Conservation (phyloP, 1,140 invertebrate species). For the Aleiodes sp. region DNA sequence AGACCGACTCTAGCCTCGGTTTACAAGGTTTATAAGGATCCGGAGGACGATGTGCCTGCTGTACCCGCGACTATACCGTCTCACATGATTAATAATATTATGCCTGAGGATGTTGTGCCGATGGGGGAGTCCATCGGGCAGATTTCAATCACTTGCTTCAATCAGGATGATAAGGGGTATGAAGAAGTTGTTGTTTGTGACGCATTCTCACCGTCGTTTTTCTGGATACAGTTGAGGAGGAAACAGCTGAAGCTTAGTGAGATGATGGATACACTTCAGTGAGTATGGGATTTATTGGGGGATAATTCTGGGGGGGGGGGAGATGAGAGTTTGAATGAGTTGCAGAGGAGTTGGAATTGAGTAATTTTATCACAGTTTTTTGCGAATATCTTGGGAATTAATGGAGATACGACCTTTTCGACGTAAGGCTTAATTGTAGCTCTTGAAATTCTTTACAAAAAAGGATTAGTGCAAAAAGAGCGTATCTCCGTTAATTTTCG, state of each 20-base stretch:
- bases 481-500: too few relatives aligned
- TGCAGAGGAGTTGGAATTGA: too few relatives aligned
- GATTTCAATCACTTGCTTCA: slow-evolving; percentile 37
- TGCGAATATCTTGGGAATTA: too few relatives aligned
- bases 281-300: too few relatives aligned
- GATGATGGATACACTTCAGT: slow-evolving; percentile 54
- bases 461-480: too few relatives aligned
- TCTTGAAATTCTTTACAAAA: too few relatives aligned
- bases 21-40: slow-evolving; percentile 36
- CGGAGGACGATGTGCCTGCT: slow-evolving; percentile 33
- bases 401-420: too few relatives aligned
- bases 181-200: slow-evolving; percentile 46
- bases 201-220: slow-evolving; percentile 57
- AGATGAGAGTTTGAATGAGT: too few relatives aligned
- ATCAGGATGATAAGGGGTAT: slow-evolving; percentile 25
- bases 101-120: slow-evolving; percentile 46
- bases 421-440: too few relatives aligned
- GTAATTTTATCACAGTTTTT: too few relatives aligned
- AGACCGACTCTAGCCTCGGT: slow-evolving; percentile 22
- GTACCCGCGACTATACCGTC: slow-evolving; percentile 43
- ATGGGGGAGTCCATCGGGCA: slow-evolving; percentile 49
- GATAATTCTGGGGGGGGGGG: too few relatives aligned
- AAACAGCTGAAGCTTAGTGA: slow-evolving; percentile 36
- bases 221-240: slow-evolving; percentile 53
- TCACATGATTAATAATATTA: slow-evolving; percentile 34